Conservation (phyloP, 1,140 invertebrate genomes). For the Cardiocondyla obscurior region DNA sequence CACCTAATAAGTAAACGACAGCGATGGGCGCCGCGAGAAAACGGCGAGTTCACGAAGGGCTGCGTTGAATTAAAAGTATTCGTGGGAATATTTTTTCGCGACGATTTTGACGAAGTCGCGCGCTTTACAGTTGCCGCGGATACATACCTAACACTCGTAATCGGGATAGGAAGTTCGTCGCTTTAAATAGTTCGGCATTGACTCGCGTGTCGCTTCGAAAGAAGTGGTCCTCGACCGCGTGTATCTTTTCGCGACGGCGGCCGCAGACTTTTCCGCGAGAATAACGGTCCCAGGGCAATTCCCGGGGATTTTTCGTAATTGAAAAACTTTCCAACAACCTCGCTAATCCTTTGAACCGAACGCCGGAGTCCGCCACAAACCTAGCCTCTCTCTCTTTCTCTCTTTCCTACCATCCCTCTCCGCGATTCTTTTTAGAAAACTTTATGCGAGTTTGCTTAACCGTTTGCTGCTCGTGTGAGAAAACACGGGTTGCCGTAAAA, state of each 20-base stretch:
- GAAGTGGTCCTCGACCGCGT: neutral
- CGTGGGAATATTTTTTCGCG: neutral
- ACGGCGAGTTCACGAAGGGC: neutral
- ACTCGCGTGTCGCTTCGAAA: neutral
- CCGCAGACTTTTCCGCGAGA: neutral
- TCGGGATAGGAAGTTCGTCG: neutral
- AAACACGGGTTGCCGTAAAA: neutral
- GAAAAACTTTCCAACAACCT: slow-evolving; percentile 50
- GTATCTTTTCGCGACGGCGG: slow-evolving; percentile 4
- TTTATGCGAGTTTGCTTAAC: slow-evolving; percentile 22
- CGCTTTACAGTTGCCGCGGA: neutral
- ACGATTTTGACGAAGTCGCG: neutral
- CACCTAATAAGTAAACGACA: too few species aligned
- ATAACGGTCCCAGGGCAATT: slow-evolving; percentile 5
- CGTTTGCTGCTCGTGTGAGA: slow-evolving; percentile 8
- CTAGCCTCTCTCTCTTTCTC: neutral
- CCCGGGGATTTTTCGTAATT: slow-evolving; percentile 55
- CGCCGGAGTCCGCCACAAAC: slow-evolving; percentile 1
- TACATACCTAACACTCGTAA: neutral
- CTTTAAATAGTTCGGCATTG: slow-evolving; percentile 34
- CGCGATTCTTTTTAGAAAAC: slow-evolving; percentile 16
- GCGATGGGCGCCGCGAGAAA: neutral
- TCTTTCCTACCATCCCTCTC: neutral
- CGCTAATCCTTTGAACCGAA: slow-evolving; percentile 51
- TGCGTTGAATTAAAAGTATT: neutral